Evolutionary conservation across 37 sponge, comb jelly and placozoan species (phyloP).

Genomic region (Theonella swinhoei): DNA sequence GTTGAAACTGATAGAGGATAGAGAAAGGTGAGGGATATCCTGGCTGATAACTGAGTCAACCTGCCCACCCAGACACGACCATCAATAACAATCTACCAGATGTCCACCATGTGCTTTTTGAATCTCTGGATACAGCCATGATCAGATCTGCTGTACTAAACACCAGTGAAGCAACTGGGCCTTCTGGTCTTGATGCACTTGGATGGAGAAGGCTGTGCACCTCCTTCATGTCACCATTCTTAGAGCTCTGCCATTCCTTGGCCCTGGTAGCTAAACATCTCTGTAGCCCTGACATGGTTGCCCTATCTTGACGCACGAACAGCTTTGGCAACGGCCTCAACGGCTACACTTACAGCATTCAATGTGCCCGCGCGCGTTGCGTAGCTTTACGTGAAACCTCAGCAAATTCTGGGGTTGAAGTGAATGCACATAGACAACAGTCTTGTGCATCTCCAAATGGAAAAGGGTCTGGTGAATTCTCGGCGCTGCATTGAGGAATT

Average conservation of each 20-base stretch:
- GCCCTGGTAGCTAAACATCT: constrained; percentile 23
- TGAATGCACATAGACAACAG: no score
- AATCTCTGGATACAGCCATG: constrained; percentile 11
- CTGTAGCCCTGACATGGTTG: no score
- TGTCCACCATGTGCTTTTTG: constrained; percentile 17
- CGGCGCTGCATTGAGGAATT: no score
- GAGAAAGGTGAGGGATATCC: constrained; percentile 23
- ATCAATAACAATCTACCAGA: constrained; percentile 7
- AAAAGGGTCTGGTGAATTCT: no score
- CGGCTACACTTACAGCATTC: no score
- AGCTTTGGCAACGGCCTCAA: no score
- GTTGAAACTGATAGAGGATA: constrained; percentile 1
- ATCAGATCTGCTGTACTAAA: constrained; percentile 12
- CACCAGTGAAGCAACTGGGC: constrained; percentile 7
- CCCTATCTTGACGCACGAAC: no score
- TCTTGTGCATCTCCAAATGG: no score
- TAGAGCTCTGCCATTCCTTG: constrained; percentile 37
- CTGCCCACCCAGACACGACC: constrained; percentile 13
- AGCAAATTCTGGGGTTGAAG: no score
- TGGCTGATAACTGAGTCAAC: constrained; percentile 18
- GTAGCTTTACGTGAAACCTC: no score
- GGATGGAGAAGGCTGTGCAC: constrained; percentile 42
- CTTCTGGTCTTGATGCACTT: constrained; percentile 47
- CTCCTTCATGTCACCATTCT: constrained; percentile 24
- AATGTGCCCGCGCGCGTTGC: no score